These are phyloP conservation scores for Lethenteron reissneri DNA, from an alignment of 2,113 vertebrate species.

Conservation along the genomic window DNA sequence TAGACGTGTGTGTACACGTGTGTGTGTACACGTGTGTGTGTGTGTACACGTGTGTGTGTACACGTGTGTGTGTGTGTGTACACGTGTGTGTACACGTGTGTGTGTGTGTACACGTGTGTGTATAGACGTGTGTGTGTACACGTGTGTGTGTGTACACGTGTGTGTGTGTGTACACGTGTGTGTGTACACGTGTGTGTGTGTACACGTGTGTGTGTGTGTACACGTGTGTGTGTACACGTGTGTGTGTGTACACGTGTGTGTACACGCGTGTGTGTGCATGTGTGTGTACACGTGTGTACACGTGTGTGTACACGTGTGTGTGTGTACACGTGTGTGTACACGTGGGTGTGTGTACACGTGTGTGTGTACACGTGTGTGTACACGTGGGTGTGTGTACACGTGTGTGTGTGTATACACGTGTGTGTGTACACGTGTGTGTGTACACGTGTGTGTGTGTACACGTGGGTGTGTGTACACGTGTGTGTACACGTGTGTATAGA, in stretches of 20 bases:
- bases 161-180: neutral
- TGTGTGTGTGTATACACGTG: neutral
- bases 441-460: neutral
- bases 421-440: neutral
- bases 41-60: neutral
- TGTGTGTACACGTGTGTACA: neutral
- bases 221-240: no score
- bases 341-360: no score
- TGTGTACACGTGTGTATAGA: neutral
- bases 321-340: no score
- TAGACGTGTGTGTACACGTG: neutral
- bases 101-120: neutral
- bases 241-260: neutral
- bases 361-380: no score
- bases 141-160: neutral
- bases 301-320: no score
- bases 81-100: neutral
- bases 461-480: neutral
- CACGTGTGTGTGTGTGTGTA: no score
- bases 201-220: no score
- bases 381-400: neutral
- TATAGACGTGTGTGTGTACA: neutral
- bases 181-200: no score
- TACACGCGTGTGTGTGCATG: neutral
- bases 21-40: neutral